Evolutionary conservation across 1,140 invertebrate genomes (phyloP), one percentile per base, ranked within the genome.

Genomic region (Conopomorpha cramerella): DNA sequence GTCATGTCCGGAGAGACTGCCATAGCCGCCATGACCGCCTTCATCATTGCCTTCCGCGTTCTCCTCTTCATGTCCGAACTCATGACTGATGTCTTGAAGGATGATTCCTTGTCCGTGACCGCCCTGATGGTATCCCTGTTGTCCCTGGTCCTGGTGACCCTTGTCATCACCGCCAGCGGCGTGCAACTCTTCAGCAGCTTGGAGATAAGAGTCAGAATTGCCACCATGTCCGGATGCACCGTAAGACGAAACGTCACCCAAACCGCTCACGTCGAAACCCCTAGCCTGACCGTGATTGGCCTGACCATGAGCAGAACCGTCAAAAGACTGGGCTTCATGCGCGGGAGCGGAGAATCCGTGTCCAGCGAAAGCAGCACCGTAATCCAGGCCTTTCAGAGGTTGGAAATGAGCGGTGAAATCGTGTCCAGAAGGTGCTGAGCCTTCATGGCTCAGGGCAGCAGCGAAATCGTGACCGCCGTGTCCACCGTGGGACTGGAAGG

Each of bases 121-220:
- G n/a, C n/a, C n/a, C n/a, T n/a, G n/a, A n/a, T n/a, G n/a, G n/a
- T n/a, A n/a, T n/a, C n/a, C n/a, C n/a, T n/a, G n/a, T n/a, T n/a
- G n/a, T n/a, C n/a, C n/a, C n/a, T n/a, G n/a, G n/a, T n/a, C n/a
- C n/a, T n/a, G n/a, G 30, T 55, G 54, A 30, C 44, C 47, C 8
- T 47, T 49, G 23, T 52, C 44, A n/a, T 45, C 38, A 16, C 41
- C 43, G 11, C 34, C 41, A 30, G 18, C 36, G 34, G 58, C 53
- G 12, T 49, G 60, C 41, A 55, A 43, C 39, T 49, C 48, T 7
- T 74, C 68, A 36, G 56, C 60, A 17, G 66, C 67, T 55, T 71
- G 64, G 3, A 71, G 39, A 26, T 71, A 77, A 4, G 59, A 61
- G 35, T 71, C 71, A n/a, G n/a, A n/a, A n/a, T 64, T 51, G 30